phyloP scores from a whole-genome alignment of 2,888 invertebrate species.

The Drosophila sordidula region DNA sequence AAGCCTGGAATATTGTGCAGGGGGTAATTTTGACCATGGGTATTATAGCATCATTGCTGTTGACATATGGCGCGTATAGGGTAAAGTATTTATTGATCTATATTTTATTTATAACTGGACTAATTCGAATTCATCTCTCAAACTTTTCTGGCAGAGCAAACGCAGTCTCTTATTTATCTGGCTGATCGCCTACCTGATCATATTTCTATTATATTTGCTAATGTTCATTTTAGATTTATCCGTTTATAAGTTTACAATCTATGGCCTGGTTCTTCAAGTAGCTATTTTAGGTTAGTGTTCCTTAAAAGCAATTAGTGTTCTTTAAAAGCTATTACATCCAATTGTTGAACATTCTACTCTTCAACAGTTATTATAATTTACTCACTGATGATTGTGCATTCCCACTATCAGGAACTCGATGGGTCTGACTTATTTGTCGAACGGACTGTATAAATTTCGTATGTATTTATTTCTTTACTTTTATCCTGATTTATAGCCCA shows the following conservation, averaged over 20 bases:
- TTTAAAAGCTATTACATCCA: too few relatives aligned
- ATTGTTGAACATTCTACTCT: too few relatives aligned
- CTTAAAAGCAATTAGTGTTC: too few relatives aligned
- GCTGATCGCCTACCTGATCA: not conserved
- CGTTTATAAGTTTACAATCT: not conserved
- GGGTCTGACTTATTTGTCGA: too few relatives aligned
- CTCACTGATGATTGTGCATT: slow-evolving; percentile 20
- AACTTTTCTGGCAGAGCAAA: not conserved
- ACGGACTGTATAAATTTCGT: not conserved
- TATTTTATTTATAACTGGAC: not conserved
- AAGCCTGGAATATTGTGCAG: slow-evolving; percentile 32
- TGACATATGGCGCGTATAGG: slow-evolving; percentile 43
- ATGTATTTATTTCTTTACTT: not conserved
- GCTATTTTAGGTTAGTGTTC: not conserved
- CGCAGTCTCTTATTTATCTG: slow-evolving; percentile 2
- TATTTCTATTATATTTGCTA: not conserved
- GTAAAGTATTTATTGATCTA: slow-evolving; percentile 23
- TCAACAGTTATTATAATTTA: slow-evolving; percentile 13
- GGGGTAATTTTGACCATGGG: slow-evolving; percentile 28
- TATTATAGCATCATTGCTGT: slow-evolving; percentile 36
- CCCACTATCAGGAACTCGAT: not conserved
- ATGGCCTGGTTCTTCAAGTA: not conserved
- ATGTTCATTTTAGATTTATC: slow-evolving; percentile 9
- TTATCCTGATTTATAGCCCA: not conserved
- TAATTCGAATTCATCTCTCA: not conserved